Evolutionary conservation across 1,140 invertebrate species (phyloP).

Genomic region (Drosophila rhopaloa): DNA sequence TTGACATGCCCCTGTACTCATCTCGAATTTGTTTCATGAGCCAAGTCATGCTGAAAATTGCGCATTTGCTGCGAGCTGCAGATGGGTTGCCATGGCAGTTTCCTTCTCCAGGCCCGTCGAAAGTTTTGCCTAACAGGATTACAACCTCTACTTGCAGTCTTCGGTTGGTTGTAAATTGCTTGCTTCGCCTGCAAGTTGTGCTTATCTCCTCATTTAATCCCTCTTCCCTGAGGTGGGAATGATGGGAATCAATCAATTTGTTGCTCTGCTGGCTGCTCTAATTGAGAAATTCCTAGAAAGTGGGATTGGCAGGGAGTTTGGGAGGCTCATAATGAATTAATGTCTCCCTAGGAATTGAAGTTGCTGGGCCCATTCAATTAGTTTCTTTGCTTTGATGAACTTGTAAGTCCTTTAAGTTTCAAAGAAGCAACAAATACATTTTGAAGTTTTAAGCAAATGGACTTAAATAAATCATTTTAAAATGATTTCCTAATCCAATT

Average conservation of each 20-base stretch:
- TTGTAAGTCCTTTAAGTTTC: not conserved
- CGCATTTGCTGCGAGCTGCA: slow-evolving; percentile 60
- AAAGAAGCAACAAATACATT: not conserved
- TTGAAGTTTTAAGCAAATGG: too few species aligned
- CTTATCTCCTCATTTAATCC: slow-evolving; percentile 25
- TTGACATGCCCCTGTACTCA: slow-evolving; percentile 65
- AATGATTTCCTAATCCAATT: too few species aligned
- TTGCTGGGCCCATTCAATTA: not conserved
- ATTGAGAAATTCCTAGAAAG: slow-evolving; percentile 62
- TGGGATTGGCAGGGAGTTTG: not conserved
- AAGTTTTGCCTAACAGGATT: slow-evolving; percentile 72
- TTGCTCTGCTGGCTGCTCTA: slow-evolving; percentile 63
- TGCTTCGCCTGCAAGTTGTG: slow-evolving; percentile 44
- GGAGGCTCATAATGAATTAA: not conserved
- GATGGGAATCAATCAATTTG: slow-evolving; percentile 74
- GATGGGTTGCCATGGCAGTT: slow-evolving; percentile 37
- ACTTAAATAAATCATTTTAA: too few species aligned
- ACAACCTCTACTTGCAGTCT: slow-evolving; percentile 37
- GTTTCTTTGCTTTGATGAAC: not conserved
- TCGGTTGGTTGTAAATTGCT: slow-evolving; percentile 4
- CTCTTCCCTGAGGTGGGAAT: slow-evolving; percentile 17
- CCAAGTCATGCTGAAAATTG: slow-evolving; percentile 81
- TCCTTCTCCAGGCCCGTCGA: slow-evolving; percentile 24
- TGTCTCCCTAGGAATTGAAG: not conserved
- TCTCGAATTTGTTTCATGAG: slow-evolving; percentile 69